Evolutionary conservation across 2,113 vertebrate genomes (phyloP).

Genomic region (Coracopsis vasa): DNA sequence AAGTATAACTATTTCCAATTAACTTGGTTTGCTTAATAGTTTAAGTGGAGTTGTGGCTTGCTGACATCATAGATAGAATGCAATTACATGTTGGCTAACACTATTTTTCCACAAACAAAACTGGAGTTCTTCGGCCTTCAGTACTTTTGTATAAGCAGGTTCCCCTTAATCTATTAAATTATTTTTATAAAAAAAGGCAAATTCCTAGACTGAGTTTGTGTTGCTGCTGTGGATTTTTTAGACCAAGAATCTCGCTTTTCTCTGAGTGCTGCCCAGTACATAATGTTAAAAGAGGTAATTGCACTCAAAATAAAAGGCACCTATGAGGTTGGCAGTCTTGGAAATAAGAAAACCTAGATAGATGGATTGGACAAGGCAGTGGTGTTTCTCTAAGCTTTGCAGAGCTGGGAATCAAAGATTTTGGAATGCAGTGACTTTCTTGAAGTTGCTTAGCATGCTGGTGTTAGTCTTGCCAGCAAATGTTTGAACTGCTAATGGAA

Average conservation of each 20-base stretch:
- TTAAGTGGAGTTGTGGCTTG: neutral
- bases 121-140: neutral
- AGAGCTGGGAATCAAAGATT: neutral
- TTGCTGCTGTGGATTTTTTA: neutral
- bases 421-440: neutral
- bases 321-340: neutral
- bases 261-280: neutral
- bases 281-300: neutral
- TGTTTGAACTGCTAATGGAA: neutral
- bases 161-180: neutral
- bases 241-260: neutral
- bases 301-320: neutral
- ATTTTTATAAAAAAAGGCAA: neutral
- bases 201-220: neutral
- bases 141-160: neutral
- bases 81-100: neutral
- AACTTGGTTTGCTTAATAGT: neutral
- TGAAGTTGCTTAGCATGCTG: neutral
- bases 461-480: neutral
- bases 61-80: neutral
- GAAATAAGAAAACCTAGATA: neutral
- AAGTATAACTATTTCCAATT: neutral
- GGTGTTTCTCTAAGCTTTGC: neutral
- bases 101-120: neutral
- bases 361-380: neutral